Base-by-base conservation (phyloP, 2,113 vertebrate genomes). In the Anser brachyrhynchus region DNA sequence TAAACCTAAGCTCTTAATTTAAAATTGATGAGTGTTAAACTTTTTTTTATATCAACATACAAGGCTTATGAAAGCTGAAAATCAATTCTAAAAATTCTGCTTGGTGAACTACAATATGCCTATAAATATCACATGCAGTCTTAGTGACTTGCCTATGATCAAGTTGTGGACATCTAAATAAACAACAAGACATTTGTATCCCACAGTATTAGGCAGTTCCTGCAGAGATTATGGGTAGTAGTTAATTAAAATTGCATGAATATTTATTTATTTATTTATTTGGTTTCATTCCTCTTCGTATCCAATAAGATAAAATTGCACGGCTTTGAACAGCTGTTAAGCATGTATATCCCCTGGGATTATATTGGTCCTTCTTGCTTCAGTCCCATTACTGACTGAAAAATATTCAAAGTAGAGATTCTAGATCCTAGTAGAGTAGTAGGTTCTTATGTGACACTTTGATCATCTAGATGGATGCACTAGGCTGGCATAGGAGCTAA, bases 311-410 rank as follows among this genome's bases (percentile, higher is more conserved):
- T 7, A 70, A 70, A 91, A 44, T 31, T 10, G 46, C 54, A 44
- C 26, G n/a, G 8, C 8, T 21, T 67, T 64, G 9, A 62, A 57
- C 21, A 81, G 13, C 13, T 51, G 12, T 75, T 44, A 85, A 6
- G 20, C 3, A 55, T 0, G 0, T n/a, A 9, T 18, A 17, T 90
- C n/a, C 9, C 46, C 57, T 17, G 20, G 37, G 21, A 26, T 57
- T 61, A 31, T 28, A 31, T 55, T 49, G 17, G 7, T 75, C 22
- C 28, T 74, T 43, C 15, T 55, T 82, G 13, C 37, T 64, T 78
- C 39, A 69, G 61, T 43, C 17, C 7, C 46, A 90, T 16, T 33
- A 31, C 26, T 67, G 19, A 17, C 84, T 61, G 66, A 31, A 87
- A 93, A 84, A 51, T 46, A 16, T 29, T 18, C 31, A 33, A 0